Percentiles rank a stretch among this genome's conserved stretches.
Conservation (phyloP, 2,797 vertebrate genomes). For the Halcyon leucocephala region DNA sequence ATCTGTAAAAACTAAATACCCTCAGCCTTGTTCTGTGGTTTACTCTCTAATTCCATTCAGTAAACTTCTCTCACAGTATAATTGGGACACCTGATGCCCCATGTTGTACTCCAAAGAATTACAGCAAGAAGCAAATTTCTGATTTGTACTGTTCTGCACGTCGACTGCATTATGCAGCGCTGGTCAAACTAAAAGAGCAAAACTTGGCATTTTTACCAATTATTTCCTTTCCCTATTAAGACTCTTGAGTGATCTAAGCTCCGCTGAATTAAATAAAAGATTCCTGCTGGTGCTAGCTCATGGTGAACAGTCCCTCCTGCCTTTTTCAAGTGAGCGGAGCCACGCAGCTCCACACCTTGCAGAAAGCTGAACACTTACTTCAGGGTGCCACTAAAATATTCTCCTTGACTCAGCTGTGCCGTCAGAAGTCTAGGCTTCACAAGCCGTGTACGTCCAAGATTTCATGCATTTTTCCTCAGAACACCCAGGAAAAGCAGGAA, state of each 20-base stretch:
- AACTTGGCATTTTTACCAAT: not conserved
- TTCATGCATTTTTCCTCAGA: not conserved
- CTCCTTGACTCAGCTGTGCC: not conserved
- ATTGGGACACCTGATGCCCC: not conserved
- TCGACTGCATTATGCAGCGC: not conserved
- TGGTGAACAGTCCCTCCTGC: not conserved
- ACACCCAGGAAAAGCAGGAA: not conserved
- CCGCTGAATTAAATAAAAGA: not conserved
- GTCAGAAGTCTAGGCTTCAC: not conserved
- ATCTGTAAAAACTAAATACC: not conserved
- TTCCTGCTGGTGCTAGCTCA: not conserved
- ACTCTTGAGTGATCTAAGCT: not conserved
- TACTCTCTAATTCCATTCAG: not conserved
- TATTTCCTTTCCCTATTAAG: not conserved
- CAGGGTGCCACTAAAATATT: not conserved
- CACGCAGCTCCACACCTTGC: not conserved
- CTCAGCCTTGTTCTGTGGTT: not conserved
- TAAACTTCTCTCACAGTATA: not conserved
- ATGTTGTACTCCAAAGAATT: not conserved
- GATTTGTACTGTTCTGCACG: not conserved
- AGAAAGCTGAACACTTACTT: not conserved
- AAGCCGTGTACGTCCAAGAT: not conserved
- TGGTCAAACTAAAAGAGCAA: not conserved
- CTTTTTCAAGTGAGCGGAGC: not conserved
- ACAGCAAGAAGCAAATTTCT: not conserved